These are phyloP conservation scores for Taxidea taxus DNA, from an alignment of 2,113 vertebrate species.

Conservation along the genomic window DNA sequence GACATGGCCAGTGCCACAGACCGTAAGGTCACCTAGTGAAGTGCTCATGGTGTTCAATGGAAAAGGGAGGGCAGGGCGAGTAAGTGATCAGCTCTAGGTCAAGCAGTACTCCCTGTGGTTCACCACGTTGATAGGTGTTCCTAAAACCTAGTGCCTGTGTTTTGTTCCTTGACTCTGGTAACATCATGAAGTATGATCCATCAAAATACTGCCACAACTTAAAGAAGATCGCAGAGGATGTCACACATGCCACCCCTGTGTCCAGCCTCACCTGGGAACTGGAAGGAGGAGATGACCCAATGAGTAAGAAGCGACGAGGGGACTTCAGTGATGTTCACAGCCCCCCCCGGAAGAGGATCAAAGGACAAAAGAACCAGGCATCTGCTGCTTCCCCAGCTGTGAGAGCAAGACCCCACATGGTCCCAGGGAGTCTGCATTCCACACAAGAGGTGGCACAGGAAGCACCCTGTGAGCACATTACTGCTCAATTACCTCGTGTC, in stretches of 20 bases:
- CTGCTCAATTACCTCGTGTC: neutral
- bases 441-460: neutral
- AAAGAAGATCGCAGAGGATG: slow-evolving; percentile 85
- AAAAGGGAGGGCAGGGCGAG: neutral
- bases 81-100: neutral
- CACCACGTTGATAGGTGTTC: neutral
- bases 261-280: slow-evolving; percentile 90
- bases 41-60: neutral
- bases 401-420: neutral
- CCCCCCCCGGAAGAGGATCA: slow-evolving; percentile 55
- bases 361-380: neutral
- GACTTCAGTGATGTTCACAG: slow-evolving; percentile 81
- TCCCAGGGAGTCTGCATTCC: neutral
- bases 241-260: slow-evolving; percentile 79
- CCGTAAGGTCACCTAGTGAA: neutral
- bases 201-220: slow-evolving; percentile 98
- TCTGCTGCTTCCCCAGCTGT: neutral
- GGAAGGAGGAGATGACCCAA: slow-evolving; percentile 83
- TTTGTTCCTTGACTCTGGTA: slow-evolving; percentile 82
- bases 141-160: neutral
- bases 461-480: neutral
- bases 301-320: slow-evolving; percentile 88
- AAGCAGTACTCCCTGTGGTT: neutral
- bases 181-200: slow-evolving; percentile 93
- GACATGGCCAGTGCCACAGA: neutral